Evolutionary conservation across 2,888 invertebrate species (phyloP).

Genomic region (Argynnis bischoffii): DNA sequence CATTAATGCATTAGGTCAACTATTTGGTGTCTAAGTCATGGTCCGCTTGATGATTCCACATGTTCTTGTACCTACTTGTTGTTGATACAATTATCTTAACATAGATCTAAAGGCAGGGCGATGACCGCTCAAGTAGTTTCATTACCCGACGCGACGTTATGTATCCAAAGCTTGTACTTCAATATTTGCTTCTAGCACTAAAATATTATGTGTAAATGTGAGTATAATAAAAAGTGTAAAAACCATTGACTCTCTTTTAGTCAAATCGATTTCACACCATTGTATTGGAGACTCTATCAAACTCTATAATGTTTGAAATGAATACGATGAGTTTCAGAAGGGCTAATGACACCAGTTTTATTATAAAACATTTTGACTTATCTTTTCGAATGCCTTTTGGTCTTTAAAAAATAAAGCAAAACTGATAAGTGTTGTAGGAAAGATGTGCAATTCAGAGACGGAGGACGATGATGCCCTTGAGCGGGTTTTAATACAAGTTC

Average conservation of each 20-base stretch:
- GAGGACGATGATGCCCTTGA: slow-evolving; percentile 66
- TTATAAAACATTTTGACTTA: slow-evolving; percentile 47
- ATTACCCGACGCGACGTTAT: slow-evolving; percentile 49
- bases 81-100: slow-evolving; percentile 77
- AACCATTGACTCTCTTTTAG: no score
- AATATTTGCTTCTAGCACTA: slow-evolving; percentile 29
- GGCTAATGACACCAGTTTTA: slow-evolving; percentile 40
- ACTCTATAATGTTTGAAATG: no score
- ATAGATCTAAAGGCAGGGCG: slow-evolving; percentile 71
- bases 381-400: slow-evolving; percentile 52
- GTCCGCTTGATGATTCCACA: slow-evolving; percentile 38
- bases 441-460: slow-evolving; percentile 56
- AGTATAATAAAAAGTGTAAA: no score
- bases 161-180: slow-evolving; percentile 45
- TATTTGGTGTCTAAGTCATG: slow-evolving; percentile 36
- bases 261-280: no score
- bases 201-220: slow-evolving; percentile 5
- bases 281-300: no score
- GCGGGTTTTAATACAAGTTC: slow-evolving; percentile 58
- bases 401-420: slow-evolving; percentile 65
- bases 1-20: neutral
- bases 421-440: slow-evolving; percentile 54
- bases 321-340: neutral
- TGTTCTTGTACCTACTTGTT: slow-evolving; percentile 69
- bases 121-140: slow-evolving; percentile 63